Base-by-base conservation (phyloP, 2,113 vertebrate genomes). In the Nothoprocta perdicaria region DNA sequence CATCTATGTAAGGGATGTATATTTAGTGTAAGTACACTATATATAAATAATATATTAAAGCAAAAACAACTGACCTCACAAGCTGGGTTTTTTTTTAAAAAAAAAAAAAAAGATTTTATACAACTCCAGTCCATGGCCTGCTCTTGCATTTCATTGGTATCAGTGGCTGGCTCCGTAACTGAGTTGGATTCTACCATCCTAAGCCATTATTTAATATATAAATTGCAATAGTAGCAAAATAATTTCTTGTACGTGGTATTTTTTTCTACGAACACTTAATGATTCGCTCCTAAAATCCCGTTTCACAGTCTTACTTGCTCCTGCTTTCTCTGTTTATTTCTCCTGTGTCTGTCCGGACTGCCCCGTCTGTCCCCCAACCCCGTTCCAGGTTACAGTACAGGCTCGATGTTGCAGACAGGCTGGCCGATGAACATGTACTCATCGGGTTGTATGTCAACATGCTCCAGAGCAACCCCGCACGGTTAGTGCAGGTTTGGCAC, bases 351-450 rank as follows among this genome's bases (percentile, higher is more conserved):
- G 84, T 95, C 92, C 17, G 95, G 93, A 93, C 85, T 12, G 23
- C 74, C 18, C 88, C 93, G 46, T 95, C 71, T 97, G 86, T 92
- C 75, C 68, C 97, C 97, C 96, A 80, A 50, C 98, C 95, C 97
- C 60, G 58, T 98, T 99, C 60, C 98, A 99, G 99, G 98, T 98
- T 99, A 90, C 98, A 99, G 96, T 99, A 99, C 98, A 99, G 98
- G 97, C 98, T 99, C 52, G 98, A 98, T 97, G 99, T 99, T 97
- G 99, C 99, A 92, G 98, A 99, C 98, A 99, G 99, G 98, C 98
- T 99, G 95, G 98, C 98, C 81, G 99, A 99, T 97, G 99, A 99
- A 98, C 99, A 99, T 97, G 98, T 98, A 95, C 98, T 99, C 97
- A 99, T 99, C 96, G 98, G 98, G 95, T 94, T 99, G 88, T 99